Percentiles rank a stretch among this genome's conserved stretches.
Conservation (phyloP, 2,113 vertebrate species). For the Channa maculata region DNA sequence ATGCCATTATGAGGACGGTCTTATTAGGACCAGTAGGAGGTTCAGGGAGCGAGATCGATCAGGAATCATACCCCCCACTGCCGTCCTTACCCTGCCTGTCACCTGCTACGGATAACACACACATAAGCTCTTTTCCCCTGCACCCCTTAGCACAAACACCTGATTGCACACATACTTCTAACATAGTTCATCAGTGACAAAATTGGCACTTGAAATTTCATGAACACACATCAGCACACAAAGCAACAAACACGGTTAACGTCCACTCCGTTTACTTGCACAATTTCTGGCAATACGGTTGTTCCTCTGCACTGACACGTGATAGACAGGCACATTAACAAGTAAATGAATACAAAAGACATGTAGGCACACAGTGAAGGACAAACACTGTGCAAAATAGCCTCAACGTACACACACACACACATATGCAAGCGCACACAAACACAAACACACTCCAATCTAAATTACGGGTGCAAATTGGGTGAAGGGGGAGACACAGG, state of each 20-base stretch:
- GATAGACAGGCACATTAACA: slow-evolving; percentile 76
- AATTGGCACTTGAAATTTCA: not conserved
- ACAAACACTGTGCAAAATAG: slow-evolving; percentile 72
- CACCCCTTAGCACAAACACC: not conserved
- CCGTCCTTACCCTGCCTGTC: slow-evolving; percentile 36
- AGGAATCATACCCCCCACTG: slow-evolving; percentile 57
- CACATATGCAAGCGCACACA: slow-evolving; percentile 57
- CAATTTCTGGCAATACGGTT: slow-evolving; percentile 19
- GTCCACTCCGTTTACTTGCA: slow-evolving; percentile 32
- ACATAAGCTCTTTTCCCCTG: slow-evolving; percentile 25
- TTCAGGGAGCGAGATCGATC: slow-evolving; percentile 81
- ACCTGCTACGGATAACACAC: slow-evolving; percentile 57
- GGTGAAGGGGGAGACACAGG: slow-evolving; percentile 70
- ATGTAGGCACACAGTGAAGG: slow-evolving; percentile 77
- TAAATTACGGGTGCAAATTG: slow-evolving; percentile 86
- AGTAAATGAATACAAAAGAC: slow-evolving; percentile 80
- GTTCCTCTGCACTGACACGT: slow-evolving; percentile 63
- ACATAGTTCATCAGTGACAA: not conserved
- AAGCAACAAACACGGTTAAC: slow-evolving; percentile 3
- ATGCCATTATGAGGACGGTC: slow-evolving; percentile 55
- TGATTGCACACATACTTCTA: not conserved
- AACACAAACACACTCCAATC: slow-evolving; percentile 73
- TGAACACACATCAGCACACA: slow-evolving; percentile 15
- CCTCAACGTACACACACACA: slow-evolving; percentile 58
- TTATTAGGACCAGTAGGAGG: slow-evolving; percentile 79